Base-by-base conservation (phyloP, 2,888 invertebrate genomes). In the Vandiemenella viatica region DNA sequence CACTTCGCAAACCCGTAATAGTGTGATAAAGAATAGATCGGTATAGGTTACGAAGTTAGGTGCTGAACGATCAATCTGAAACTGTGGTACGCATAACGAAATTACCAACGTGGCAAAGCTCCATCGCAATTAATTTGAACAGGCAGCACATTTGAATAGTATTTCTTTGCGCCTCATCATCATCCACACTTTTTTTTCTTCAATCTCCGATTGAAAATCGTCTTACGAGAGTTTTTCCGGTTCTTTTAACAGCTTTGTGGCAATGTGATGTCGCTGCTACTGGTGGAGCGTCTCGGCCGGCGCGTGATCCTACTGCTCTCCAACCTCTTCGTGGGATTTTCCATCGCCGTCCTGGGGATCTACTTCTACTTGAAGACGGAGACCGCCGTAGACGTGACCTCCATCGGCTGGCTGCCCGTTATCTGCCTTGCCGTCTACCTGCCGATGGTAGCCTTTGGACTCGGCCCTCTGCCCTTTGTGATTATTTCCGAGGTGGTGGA, bases 361-460 rank as follows among this genome's bases (percentile, higher is more conserved):
- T 65, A 65, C 50, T 67, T 66, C 45, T 63, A 59, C 20, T 42
- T 67, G 21, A 62, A 64, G 49, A 50, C 46, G 26, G 32, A 7
- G 38, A 46, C 8, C 45, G 46, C 10, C 3, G 5, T 32, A 38
- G 48, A 49, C 38, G 21, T 50, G 7, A n/a, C 46, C 13, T 3
- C 13, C 4, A 32, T 32, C 2, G 32, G 13, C 13, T 32, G 32
- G 32, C 10, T 32, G 13, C 32, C 32, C 32, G 32, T 32, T 32
- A 4, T n/a, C 2, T 13, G 32, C 4, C 32, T 32, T 2, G 10
- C 32, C 2, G 32, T 32, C 4, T 32, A 13, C 32, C 32, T 32
- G 32, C n/a, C 13, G 3, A 32, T 32, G 32, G n/a, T 32, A n/a
- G 32, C 32, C 5, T 10, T 32, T 13, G 32, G 32, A 4, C 32